Base-by-base conservation (phyloP, 2,797 vertebrate genomes). In the Micromesistius poutassou region DNA sequence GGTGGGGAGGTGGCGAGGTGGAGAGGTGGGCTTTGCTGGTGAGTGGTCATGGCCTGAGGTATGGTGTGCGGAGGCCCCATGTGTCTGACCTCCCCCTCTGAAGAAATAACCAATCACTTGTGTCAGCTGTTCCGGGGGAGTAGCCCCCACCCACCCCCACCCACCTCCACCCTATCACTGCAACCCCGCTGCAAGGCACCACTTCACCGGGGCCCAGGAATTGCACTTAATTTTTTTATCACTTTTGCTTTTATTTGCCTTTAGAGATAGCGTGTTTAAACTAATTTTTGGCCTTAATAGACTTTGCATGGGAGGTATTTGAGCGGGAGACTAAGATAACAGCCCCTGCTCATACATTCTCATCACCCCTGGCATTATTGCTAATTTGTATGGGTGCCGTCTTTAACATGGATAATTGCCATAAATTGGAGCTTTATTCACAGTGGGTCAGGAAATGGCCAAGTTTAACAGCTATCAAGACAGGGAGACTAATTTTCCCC, bases 1-100 rank as follows among this genome's bases (percentile, higher is more conserved):
- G 73, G 10, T 40, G 38, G 73, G 6, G 35, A 19, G 75, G 35
- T 42, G 72, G 55, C n/a, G 46, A 14, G 73, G 10, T 40, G 38
- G 73, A 14, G 35, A 19, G 75, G 35, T 42, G 72, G 55, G n/a
- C 62, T 62, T 40, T 81, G 72, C 85, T 78, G 84, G 85, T 92
- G 90, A 90, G 83, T 88, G 87, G 84, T 90, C 87, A 86, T 91
- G 89, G 89, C 85, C 86, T 13, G 86, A 87, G 91, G 88, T 89
- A 90, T 90, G 86, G 91, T 90, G 87, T 91, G 89, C 80, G 82
- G 83, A 91, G 92, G 87, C 87, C 89, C 83, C 84, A 74, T 82
- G 86, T 82, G 87, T 73, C 72, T 85, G 87, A 85, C 88, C 91
- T 89, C 90, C 87, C 74, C 80, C 80, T 85, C 81, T 85, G 72